phyloP scores from a whole-genome alignment of 1,140 invertebrate species.

The Artemia franciscana region DNA sequence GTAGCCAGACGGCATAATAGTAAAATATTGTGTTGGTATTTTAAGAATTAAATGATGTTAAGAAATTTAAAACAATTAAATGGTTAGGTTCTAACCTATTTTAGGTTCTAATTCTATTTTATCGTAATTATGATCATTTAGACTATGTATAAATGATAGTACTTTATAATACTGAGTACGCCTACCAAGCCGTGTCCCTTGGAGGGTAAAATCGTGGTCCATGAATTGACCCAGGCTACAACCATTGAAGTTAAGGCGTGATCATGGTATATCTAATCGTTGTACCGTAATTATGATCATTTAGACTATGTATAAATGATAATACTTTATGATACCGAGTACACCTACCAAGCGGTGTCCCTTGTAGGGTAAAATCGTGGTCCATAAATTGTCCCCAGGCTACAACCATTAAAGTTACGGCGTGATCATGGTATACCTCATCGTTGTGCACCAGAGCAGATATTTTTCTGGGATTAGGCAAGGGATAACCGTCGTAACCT shows the following conservation, averaged over 20 bases:
- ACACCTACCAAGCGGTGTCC: slow-evolving; percentile 46
- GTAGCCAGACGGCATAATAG: too few relatives aligned
- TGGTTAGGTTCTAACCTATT: too few relatives aligned
- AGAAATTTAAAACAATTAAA: too few relatives aligned
- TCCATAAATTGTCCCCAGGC: slow-evolving; percentile 88
- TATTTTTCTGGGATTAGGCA: slow-evolving; percentile 57
- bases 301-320: too few relatives aligned
- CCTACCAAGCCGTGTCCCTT: slow-evolving; percentile 55
- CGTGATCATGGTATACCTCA: slow-evolving; percentile 72
- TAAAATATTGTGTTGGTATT: too few relatives aligned
- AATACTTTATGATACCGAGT: background rate
- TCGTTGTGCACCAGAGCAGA: slow-evolving; percentile 73
- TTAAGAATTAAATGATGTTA: too few relatives aligned
- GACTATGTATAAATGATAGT: too few relatives aligned
- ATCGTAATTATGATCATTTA: too few relatives aligned
- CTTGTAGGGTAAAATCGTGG: slow-evolving; percentile 73
- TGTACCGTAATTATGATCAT: too few relatives aligned
- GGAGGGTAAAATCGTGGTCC: slow-evolving; percentile 77
- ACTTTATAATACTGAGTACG: too few relatives aligned
- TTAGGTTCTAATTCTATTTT: too few relatives aligned
- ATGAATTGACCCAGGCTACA: slow-evolving; percentile 81
- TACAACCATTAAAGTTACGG: slow-evolving; percentile 76
- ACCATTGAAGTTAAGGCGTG: slow-evolving; percentile 82
- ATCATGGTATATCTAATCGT: too few relatives aligned
- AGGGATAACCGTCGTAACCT: slow-evolving; percentile 34